Evolutionary conservation across 1,140 invertebrate genomes (phyloP).

Genomic region (Megalopta genalis): DNA sequence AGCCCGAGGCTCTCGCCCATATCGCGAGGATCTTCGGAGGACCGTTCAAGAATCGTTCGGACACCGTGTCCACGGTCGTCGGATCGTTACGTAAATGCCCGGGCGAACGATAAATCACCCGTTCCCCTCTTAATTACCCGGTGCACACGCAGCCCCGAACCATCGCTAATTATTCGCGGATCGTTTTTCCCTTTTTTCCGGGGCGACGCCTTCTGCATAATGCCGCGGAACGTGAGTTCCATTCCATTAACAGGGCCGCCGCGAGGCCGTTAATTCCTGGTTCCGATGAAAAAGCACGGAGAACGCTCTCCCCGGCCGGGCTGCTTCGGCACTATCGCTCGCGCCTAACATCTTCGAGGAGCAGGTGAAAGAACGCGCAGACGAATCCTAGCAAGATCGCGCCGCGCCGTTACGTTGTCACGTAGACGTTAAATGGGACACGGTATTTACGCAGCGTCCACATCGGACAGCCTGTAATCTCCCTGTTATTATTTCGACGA

Average conservation of each 20-base stretch:
- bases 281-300: conserved; percentile 2
- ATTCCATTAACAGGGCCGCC: conserved; percentile 9
- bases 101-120: conserved; percentile 49
- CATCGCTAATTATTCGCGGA: conserved; percentile 47
- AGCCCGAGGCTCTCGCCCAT: too few species aligned
- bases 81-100: not conserved
- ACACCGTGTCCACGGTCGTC: too few species aligned
- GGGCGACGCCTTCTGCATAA: not conserved
- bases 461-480: not conserved
- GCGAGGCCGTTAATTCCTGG: conserved; percentile 10
- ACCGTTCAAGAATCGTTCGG: too few species aligned
- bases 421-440: not conserved
- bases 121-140: conserved; percentile 53
- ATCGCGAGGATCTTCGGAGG: too few species aligned
- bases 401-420: not conserved
- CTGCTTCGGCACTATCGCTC: too few species aligned
- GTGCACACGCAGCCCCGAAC: conserved; percentile 5
- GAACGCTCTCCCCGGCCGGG: too few species aligned
- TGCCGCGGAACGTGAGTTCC: conserved; percentile 23
- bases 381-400: not conserved
- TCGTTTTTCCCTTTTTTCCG: not conserved
- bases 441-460: not conserved
- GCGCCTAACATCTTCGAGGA: not conserved
- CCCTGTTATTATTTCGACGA: not conserved
- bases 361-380: not conserved